These are phyloP conservation scores for Ceratoteleas bidentatus DNA, from an alignment of 1,140 invertebrate species.

Conservation along the genomic window DNA sequence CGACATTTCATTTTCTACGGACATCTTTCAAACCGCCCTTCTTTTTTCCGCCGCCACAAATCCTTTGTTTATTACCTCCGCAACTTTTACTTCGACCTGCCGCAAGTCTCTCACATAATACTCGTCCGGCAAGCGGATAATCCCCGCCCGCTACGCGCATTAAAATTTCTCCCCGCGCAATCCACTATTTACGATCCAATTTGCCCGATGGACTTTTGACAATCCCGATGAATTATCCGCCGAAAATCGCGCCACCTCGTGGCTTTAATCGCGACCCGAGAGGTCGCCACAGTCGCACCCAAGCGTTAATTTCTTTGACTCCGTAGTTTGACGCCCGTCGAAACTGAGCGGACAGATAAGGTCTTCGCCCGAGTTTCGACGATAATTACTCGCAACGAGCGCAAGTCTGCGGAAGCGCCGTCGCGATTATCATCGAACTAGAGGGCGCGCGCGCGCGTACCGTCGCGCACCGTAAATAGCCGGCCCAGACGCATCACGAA, in stretches of 20 bases:
- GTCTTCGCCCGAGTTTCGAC: conserved; percentile 28
- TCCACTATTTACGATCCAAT: conserved; percentile 24
- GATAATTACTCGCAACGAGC: conserved; percentile 39
- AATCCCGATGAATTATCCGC: neutral
- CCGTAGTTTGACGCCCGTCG: neutral
- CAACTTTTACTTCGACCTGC: too few species aligned
- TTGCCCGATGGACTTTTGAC: conserved; percentile 32
- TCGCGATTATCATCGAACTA: conserved; percentile 35
- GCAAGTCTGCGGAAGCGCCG: conserved; percentile 23
- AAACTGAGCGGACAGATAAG: conserved; percentile 26
- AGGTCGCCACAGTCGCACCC: conserved; percentile 2
- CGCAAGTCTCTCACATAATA: too few species aligned
- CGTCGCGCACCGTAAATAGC: conserved; percentile 26
- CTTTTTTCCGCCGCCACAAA: neutral
- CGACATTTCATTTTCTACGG: neutral
- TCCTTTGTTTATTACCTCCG: neutral
- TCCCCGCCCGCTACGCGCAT: neutral
- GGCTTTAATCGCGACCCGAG: conserved; percentile 5
- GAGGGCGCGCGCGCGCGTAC: neutral
- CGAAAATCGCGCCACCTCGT: neutral
- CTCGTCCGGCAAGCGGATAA: too few species aligned
- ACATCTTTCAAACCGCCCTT: neutral
- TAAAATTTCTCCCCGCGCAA: neutral
- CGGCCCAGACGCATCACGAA: conserved; percentile 37
- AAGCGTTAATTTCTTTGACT: conserved; percentile 20